phyloP scores from a whole-genome alignment of 2,888 invertebrate genomes.

The Lepidochrysops patricia region DNA sequence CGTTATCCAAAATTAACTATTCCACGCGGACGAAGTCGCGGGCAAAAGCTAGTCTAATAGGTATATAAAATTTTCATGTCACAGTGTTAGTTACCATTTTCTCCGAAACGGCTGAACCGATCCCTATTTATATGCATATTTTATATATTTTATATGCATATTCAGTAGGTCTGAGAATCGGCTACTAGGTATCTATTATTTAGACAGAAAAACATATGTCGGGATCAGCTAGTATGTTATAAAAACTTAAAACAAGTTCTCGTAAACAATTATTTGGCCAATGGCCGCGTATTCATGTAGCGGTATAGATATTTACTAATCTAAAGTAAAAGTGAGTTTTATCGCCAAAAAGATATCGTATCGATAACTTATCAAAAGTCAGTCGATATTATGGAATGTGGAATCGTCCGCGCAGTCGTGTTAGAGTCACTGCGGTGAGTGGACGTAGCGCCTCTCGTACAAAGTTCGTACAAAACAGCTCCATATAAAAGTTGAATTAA shows the following conservation, averaged over 20 bases:
- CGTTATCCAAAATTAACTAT: too few species aligned
- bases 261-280: background rate
- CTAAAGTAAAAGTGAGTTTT: background rate
- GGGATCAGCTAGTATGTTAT: too few species aligned
- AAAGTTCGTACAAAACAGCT: background rate
- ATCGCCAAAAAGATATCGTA: background rate
- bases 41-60: too few species aligned
- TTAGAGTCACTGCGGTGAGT: background rate
- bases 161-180: too few species aligned
- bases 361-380: slow-evolving; percentile 11
- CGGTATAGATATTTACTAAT: background rate
- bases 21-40: too few species aligned
- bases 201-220: background rate
- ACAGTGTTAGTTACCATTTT: too few species aligned
- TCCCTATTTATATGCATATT: too few species aligned
- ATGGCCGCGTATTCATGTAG: background rate
- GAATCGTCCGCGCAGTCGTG: background rate
- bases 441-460: background rate
- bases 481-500: background rate
- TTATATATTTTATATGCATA: too few species aligned
- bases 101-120: too few species aligned
- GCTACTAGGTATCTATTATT: too few species aligned
- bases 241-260: background rate
- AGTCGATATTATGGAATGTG: background rate
- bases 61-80: too few species aligned